A percentile compares a stretch with the other conserved stretches of the same genome.
Evolutionary conservation across 2,113 vertebrate genomes (phyloP).

Genomic region (Tricholaema leucomelas): DNA sequence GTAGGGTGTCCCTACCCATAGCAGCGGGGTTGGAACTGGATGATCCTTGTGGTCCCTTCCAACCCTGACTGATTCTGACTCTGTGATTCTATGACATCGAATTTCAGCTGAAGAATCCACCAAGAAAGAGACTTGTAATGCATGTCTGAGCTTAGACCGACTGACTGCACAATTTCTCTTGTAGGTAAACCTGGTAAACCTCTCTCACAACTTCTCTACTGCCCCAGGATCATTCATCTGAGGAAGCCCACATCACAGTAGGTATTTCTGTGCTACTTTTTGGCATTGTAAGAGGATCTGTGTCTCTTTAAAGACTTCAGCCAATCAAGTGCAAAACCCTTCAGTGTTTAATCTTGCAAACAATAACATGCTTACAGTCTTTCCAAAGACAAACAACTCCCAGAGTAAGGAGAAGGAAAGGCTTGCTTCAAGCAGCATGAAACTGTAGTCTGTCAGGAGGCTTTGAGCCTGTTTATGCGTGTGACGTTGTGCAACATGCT

Average conservation of each 20-base stretch:
- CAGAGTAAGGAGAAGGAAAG: not conserved
- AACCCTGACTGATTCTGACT: too few relatives aligned
- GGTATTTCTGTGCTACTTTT: not conserved
- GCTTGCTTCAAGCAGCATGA: not conserved
- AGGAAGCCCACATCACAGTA: not conserved
- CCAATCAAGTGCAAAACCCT: not conserved
- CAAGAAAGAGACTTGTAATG: conserved; percentile 2
- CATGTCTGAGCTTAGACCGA: not conserved
- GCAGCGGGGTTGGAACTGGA: too few relatives aligned
- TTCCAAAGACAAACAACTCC: conserved; percentile 3
- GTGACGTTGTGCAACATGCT: conserved; percentile 7
- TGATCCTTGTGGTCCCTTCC: too few relatives aligned
- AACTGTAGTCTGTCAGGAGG: not conserved
- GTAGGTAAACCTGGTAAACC: not conserved
- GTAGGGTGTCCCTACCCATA: too few relatives aligned
- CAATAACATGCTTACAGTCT: not conserved
- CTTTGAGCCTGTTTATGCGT: not conserved
- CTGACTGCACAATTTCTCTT: not conserved
- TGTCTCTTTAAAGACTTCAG: not conserved
- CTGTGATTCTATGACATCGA: too few relatives aligned
- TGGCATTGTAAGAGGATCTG: not conserved
- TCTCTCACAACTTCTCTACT: not conserved
- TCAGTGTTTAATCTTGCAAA: not conserved
- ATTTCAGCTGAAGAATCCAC: conserved; percentile 23
- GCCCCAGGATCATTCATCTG: not conserved